A percentile compares a stretch with the other conserved stretches of the same genome.
Conservation (phyloP, 2,888 invertebrate genomes). For the Gymnoscelis rufifasciata region DNA sequence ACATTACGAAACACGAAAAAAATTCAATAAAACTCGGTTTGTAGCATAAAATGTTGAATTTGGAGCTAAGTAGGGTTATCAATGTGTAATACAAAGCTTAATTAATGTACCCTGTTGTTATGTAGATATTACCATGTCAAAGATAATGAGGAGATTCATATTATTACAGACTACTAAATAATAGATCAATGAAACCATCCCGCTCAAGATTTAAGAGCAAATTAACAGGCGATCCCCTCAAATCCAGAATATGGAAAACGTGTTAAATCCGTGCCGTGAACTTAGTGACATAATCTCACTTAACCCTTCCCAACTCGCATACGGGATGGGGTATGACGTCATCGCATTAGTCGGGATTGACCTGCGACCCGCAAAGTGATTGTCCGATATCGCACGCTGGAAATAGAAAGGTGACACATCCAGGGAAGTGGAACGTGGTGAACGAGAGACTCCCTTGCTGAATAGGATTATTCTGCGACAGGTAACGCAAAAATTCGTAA, state of each 20-base stretch:
- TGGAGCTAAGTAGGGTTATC: no score
- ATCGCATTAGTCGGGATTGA: slow-evolving; percentile 48
- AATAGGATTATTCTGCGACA: neutral
- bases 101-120: no score
- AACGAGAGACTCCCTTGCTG: neutral
- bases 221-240: neutral
- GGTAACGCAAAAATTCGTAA: no score
- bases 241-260: slow-evolving; percentile 1
- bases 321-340: slow-evolving; percentile 41
- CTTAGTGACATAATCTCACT: slow-evolving; percentile 14
- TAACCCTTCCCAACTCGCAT: slow-evolving; percentile 22
- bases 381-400: slow-evolving; percentile 40
- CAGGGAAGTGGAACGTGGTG: neutral
- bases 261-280: slow-evolving; percentile 13
- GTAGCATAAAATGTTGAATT: no score
- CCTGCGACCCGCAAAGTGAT: slow-evolving; percentile 39
- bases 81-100: no score
- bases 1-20: no score
- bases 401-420: slow-evolving; percentile 38
- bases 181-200: neutral
- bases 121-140: no score
- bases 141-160: no score
- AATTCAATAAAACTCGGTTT: no score
- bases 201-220: neutral
- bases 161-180: neutral